Conservation (phyloP, 1,140 invertebrate species). For the Pomacea maculata region DNA sequence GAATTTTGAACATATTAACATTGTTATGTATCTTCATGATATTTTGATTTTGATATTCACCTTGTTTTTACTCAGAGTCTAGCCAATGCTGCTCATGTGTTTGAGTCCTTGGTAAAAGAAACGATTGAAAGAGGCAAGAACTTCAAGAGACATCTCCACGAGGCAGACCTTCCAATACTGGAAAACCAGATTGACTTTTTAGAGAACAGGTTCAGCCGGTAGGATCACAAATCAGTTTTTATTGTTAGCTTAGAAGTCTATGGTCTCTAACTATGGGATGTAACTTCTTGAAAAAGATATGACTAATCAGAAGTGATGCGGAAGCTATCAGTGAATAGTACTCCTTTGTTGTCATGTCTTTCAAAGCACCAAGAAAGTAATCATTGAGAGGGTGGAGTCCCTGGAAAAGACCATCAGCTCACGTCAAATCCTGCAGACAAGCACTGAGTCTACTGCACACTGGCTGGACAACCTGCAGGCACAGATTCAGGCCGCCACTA, state of each 20-base stretch:
- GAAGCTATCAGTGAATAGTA: too few relatives aligned
- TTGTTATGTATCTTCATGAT: background rate
- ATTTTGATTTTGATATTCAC: background rate
- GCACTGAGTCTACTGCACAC: constrained; percentile 30
- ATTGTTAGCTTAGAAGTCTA: background rate
- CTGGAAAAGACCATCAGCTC: constrained; percentile 40
- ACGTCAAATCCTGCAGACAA: constrained; percentile 36
- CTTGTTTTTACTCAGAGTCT: constrained; percentile 36
- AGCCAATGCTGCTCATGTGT: constrained; percentile 41
- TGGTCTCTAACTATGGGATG: background rate
- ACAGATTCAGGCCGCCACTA: constrained; percentile 82
- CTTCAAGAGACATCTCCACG: constrained; percentile 38
- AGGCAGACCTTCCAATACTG: constrained; percentile 44
- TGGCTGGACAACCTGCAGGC: constrained; percentile 73
- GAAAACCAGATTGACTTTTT: constrained; percentile 42
- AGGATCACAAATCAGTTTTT: background rate
- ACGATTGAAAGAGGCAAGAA: constrained; percentile 37
- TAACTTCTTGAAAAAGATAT: background rate
- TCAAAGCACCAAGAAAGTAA: constrained; percentile 32
- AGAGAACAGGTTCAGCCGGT: constrained; percentile 48
- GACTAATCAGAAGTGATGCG: too few relatives aligned
- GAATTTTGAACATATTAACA: background rate
- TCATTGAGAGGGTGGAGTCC: constrained; percentile 31
- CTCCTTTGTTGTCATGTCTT: background rate
- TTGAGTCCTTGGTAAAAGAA: constrained; percentile 49